Base-by-base conservation (phyloP, 2,888 invertebrate species). In the Pseudococcus viburni region DNA sequence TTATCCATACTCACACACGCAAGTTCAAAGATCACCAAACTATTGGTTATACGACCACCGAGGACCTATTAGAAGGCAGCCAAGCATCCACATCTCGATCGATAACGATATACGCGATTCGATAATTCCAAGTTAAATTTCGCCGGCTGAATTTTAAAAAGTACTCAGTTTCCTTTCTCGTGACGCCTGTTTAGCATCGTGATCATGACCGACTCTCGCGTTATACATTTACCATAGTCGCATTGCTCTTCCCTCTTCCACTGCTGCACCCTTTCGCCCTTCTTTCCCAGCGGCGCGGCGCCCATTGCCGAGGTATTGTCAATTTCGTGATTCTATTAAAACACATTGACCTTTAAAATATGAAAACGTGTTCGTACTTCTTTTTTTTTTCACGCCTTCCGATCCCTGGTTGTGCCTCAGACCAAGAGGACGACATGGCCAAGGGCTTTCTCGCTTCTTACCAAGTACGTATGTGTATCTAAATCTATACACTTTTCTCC, bases 241-340 rank as follows among this genome's bases (percentile, higher is more conserved):
- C n/a, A n/a, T 9, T 51, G 12, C 48, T 15, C n/a, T 55, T 55
- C n/a, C n/a, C 42, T 33, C 26, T 42, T 42, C 42, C 42, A 42
- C 42, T 42, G 42, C 42, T 42, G 42, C 42, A 42, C 42, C 55
- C 42, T 42, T 55, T 64, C 64, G 8, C 22, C 64, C 55, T 55
- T 64, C 22, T 19, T 7, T 22, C 11, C 22, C 59, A 11, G 19
- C 26, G 64, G 4, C 26, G 11, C 73, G 90, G 92, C 91, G 91
- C 94, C 92, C 89, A 92, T 91, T 90, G 92, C 92, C 90, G 91
- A 90, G 88, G 91, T 90, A 91, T 90, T 90, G 88, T 89, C 89
- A 89, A 83, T 88, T 89, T 89, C 89, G 77, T 85, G 88, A 80
- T 59, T 83, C 55, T 59, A 59, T 42, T 42, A 42, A 77, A 59